A percentile compares a stretch with the other conserved stretches of the same genome.
phyloP scores from a whole-genome alignment of 2,113 vertebrate genomes.

The Morone chrysops region DNA sequence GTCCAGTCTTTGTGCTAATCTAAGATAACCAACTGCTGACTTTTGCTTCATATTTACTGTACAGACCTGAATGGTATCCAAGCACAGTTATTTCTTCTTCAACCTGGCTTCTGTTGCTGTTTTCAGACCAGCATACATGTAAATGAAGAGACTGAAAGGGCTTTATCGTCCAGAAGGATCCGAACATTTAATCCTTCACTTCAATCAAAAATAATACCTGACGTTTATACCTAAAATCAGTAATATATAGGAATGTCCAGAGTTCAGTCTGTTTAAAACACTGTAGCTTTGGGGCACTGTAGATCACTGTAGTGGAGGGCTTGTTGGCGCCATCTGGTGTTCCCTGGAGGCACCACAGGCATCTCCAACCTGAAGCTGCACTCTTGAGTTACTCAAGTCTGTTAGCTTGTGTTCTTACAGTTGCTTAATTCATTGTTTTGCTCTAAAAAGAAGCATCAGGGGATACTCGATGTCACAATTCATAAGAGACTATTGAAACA shows the following conservation, averaged over 20 bases:
- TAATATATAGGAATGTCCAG: not conserved
- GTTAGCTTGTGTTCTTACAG: not conserved
- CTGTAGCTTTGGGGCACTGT: not conserved
- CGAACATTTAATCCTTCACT: not conserved
- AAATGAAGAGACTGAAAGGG: not conserved
- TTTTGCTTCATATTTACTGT: not conserved
- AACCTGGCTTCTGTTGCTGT: not conserved
- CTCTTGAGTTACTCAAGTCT: not conserved
- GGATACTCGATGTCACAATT: not conserved
- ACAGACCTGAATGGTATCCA: not conserved
- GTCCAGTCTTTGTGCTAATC: not conserved
- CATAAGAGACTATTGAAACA: not conserved
- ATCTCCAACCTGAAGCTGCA: not conserved
- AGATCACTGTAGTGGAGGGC: slow-evolving; percentile 5
- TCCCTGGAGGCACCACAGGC: slow-evolving; percentile 1
- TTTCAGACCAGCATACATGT: not conserved
- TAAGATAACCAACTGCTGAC: not conserved
- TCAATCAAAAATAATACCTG: not conserved
- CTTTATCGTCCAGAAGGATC: not conserved
- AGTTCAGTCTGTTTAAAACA: not conserved
- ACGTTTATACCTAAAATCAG: not conserved
- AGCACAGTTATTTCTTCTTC: not conserved
- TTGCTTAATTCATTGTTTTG: not conserved
- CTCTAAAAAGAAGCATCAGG: not conserved
- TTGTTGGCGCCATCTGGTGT: slow-evolving; percentile 65